Evolutionary conservation across 2,797 vertebrate genomes (phyloP).

Genomic region (Manis javanica): DNA sequence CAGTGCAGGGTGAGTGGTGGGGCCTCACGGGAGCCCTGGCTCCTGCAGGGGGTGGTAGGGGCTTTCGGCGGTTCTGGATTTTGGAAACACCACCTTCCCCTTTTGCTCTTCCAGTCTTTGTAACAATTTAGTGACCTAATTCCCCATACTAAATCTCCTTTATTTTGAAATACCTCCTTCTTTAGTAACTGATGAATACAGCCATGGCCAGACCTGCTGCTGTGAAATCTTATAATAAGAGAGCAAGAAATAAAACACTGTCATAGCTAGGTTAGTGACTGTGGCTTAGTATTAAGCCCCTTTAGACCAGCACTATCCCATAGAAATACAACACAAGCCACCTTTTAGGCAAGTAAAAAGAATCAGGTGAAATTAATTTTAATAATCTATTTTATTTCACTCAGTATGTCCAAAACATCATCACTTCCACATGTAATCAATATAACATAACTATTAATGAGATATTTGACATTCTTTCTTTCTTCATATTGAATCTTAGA

Average conservation of each 20-base stretch:
- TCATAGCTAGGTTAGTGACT: neutral
- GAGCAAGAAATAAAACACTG: neutral
- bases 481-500: neutral
- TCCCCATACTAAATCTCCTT: neutral
- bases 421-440: neutral
- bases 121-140: neutral
- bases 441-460: neutral
- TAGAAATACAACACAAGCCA: neutral
- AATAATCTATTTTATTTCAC: neutral
- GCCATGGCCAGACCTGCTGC: neutral
- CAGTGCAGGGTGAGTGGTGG: neutral
- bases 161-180: neutral
- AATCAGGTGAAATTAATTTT: neutral
- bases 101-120: neutral
- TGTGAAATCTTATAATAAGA: neutral
- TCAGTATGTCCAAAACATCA: neutral
- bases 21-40: accelerated
- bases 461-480: neutral
- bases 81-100: neutral
- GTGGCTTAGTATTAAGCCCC: neutral
- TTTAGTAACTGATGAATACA: neutral
- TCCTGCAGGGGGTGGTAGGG: accelerated
- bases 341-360: neutral
- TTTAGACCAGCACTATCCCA: neutral
- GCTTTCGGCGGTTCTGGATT: neutral